phyloP scores from a whole-genome alignment of 2,888 invertebrate genomes.

The Harmothoe impar region DNA sequence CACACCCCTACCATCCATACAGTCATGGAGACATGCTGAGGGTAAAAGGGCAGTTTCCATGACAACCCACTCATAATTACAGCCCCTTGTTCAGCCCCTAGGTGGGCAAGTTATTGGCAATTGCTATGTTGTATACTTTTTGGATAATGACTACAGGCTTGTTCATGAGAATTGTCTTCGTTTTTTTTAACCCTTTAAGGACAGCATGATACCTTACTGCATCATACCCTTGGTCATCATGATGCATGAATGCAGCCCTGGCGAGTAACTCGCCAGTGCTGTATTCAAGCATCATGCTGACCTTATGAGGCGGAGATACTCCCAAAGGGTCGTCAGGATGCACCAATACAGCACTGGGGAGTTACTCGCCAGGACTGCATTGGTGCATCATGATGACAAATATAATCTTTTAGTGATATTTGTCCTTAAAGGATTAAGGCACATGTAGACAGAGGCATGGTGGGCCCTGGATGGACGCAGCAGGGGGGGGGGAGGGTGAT shows the following conservation, averaged over 20 bases:
- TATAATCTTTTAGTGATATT: too few species aligned
- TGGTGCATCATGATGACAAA: too few species aligned
- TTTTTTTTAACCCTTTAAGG: background rate
- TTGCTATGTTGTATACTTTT: slow-evolving; percentile 31
- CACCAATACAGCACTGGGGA: too few species aligned
- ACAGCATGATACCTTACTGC: too few species aligned
- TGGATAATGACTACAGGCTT: background rate
- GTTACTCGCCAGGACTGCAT: too few species aligned
- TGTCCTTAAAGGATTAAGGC: background rate
- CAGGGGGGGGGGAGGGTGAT: too few species aligned
- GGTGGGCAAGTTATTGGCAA: background rate
- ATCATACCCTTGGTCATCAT: too few species aligned
- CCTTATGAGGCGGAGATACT: too few species aligned
- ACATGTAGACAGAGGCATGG: background rate
- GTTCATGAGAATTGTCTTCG: background rate
- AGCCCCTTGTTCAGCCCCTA: background rate
- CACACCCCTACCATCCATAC: background rate
- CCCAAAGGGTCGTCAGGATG: too few species aligned
- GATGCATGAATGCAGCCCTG: too few species aligned
- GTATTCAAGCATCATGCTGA: too few species aligned
- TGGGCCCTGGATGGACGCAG: background rate
- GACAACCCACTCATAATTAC: slow-evolving; percentile 5
- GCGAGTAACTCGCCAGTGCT: too few species aligned
- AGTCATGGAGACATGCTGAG: background rate
- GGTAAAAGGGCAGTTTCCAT: slow-evolving; percentile 8